Base-by-base conservation (phyloP, 2,797 vertebrate genomes). In the Myiotriccus ornatus region DNA sequence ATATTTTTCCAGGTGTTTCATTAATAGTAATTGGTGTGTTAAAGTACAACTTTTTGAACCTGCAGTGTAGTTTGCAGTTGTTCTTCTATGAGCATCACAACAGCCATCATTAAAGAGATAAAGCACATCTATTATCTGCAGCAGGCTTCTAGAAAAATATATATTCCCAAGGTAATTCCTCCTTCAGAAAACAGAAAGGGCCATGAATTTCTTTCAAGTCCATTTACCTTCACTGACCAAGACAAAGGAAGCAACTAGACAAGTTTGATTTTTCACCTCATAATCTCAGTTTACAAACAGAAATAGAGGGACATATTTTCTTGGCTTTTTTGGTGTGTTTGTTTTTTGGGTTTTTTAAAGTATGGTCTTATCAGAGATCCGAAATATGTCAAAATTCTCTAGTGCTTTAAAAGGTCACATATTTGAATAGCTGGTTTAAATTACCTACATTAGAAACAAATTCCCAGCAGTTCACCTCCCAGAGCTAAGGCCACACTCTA, bases 1-100 rank as follows among this genome's bases (percentile, higher is more conserved):
- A 95, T 97, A 84, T 96, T 97, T 97, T 70, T 92, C 95, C 59
- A 94, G 91, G 71, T 60, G 62, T 85, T 78, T 92, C 83, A 94
- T 94, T 97, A 96, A 96, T 81, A 80, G 91, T 82, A 82, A 44
- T 55, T 25, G 73, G 30, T 78, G 63, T 85, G 97, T 97, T 97
- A 97, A 97, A 96, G 55, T 77, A 93, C 90, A 97, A 96, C 93
- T 89, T 87, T 47, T 27, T 65, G 84, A 86, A 92, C 89, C 69
- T 67, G 35, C 20, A 30, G 34, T 14, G 35, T n/a, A 68, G 74
- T 68, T 88, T 67, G 79, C 74, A 84, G 59, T 65, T 83, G 71
- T 22, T 94, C 52, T 80, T 73, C 74, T 79, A 17, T 8, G 35
- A 93, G 59, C 55, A 74, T 20, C 84, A 85, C 74, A 95, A 57